A percentile compares a stretch with the other conserved stretches of the same genome.
These are phyloP conservation scores for Erebia epiphron DNA, from an alignment of 2,888 invertebrate genomes.

Conservation along the genomic window DNA sequence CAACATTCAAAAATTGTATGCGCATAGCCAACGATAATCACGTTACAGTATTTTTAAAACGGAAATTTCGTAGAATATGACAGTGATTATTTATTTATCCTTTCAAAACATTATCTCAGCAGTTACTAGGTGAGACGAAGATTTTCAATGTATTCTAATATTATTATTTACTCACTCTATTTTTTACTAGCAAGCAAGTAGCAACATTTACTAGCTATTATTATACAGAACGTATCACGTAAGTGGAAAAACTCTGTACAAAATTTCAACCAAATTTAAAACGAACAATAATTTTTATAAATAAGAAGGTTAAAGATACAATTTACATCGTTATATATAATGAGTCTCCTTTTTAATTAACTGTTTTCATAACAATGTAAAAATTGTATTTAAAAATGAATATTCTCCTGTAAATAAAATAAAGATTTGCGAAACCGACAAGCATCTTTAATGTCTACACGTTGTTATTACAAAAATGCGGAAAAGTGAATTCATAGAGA, in stretches of 20 bases:
- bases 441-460: slow-evolving; percentile 3
- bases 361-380: no score
- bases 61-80: neutral
- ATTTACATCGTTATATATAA: no score
- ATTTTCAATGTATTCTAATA: neutral
- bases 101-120: neutral
- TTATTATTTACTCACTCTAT: neutral
- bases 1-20: neutral
- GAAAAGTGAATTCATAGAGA: slow-evolving; percentile 8
- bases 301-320: no score
- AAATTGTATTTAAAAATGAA: no score
- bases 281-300: no score
- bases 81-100: slow-evolving; percentile 3
- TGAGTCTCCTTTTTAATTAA: no score
- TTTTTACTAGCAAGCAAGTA: neutral
- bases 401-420: neutral
- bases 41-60: neutral
- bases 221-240: no score
- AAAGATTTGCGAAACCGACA: neutral
- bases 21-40: neutral
- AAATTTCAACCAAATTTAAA: no score
- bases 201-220: no score
- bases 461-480: slow-evolving; percentile 25
- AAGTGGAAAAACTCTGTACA: no score
- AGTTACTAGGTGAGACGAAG: neutral